phyloP scores from a whole-genome alignment of 2,888 invertebrate species.

The Aricia artaxerxes region DNA sequence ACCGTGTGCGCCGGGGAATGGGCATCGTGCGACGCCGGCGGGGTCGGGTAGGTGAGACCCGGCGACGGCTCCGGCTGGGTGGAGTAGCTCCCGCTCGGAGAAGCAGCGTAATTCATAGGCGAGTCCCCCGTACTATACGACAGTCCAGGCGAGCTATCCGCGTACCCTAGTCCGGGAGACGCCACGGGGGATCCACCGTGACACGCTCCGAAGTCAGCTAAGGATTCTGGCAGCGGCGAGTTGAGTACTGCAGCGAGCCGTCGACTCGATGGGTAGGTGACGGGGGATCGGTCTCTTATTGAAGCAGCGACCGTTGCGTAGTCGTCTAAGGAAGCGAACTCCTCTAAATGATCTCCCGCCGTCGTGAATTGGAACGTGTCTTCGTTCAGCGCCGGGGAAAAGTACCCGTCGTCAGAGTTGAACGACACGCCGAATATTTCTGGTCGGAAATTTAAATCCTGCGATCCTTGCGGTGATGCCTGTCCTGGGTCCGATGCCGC shows the following conservation, averaged over 20 bases:
- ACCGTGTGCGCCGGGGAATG: slow-evolving; percentile 83
- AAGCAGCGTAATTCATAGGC: slow-evolving; percentile 66
- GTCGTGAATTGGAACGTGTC: slow-evolving; percentile 86
- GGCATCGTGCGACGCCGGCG: slow-evolving; percentile 93
- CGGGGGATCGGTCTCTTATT: slow-evolving; percentile 79
- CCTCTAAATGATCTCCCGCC: slow-evolving; percentile 83
- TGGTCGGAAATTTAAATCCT: slow-evolving; percentile 81
- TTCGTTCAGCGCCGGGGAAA: slow-evolving; percentile 85
- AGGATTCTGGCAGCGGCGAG: slow-evolving; percentile 88
- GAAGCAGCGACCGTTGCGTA: slow-evolving; percentile 81
- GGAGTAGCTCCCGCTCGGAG: slow-evolving; percentile 68
- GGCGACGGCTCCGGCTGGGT: slow-evolving; percentile 81
- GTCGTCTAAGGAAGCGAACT: slow-evolving; percentile 82
- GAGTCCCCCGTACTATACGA: slow-evolving; percentile 87
- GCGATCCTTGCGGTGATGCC: slow-evolving; percentile 67
- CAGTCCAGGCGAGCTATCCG: slow-evolving; percentile 82
- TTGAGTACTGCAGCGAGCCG: slow-evolving; percentile 88
- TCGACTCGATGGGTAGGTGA: slow-evolving; percentile 83
- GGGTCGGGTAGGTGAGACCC: slow-evolving; percentile 90
- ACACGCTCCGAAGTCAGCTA: slow-evolving; percentile 91
- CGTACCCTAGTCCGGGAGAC: slow-evolving; percentile 77
- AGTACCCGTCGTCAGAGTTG: slow-evolving; percentile 83
- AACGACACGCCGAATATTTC: slow-evolving; percentile 83
- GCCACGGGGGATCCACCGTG: slow-evolving; percentile 80
- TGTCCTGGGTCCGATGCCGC: slow-evolving; percentile 87